Evolutionary conservation across 2,888 invertebrate species (phyloP), one percentile per base, ranked within the genome.

Genomic region (Conops quadrifasciatus): DNA sequence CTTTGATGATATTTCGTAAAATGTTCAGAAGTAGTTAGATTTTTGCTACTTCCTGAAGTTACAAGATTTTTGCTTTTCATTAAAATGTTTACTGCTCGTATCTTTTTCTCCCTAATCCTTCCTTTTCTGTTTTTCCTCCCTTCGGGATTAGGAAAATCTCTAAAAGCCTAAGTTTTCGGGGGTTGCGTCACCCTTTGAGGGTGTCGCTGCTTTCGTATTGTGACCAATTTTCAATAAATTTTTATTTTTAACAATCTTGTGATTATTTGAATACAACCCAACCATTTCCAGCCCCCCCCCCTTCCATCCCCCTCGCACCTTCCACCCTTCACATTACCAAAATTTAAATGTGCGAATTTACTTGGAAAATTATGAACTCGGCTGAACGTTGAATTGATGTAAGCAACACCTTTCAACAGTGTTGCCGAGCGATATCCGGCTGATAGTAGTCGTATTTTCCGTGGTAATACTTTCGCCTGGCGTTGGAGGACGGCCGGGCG

Each of bases 351-450:
- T 43, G 45, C 43, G 63, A 51, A 65, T 58, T 70, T 49, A 71
- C 66, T 71, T 66, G 49, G 62, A 60, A 67, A 71, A 71, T 71
- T 43, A 63, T 71, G 63, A 67, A 63, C 62, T 51, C 49, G n/a
- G 16, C 36, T n/a, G 47, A 26, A 58, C 30, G 21, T 30, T 56
- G 53, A 71, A 71, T 67, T 63, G 67, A 53, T 56, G 45, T 71
- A 63, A 67, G 59, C 66, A 66, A 67, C 71, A 67, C 67, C 71
- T 67, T 67, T 56, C 47, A 45, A 45, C 67, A 49, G 7, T 30
- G 28, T 47, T 19, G 30, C 11, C 36, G 56, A n/a, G 30, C 19
- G 13, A 51, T 13, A 36, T 66, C 53, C 43, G 49, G 58, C 19
- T 5, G 26, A 43, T 58, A 36, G n/a, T n/a, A n/a, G n/a, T n/a